Evolutionary conservation across 30 jellyfish, hydroid and myxozoan species (phyloP).

Genomic region (Clytia hemisphaerica): DNA sequence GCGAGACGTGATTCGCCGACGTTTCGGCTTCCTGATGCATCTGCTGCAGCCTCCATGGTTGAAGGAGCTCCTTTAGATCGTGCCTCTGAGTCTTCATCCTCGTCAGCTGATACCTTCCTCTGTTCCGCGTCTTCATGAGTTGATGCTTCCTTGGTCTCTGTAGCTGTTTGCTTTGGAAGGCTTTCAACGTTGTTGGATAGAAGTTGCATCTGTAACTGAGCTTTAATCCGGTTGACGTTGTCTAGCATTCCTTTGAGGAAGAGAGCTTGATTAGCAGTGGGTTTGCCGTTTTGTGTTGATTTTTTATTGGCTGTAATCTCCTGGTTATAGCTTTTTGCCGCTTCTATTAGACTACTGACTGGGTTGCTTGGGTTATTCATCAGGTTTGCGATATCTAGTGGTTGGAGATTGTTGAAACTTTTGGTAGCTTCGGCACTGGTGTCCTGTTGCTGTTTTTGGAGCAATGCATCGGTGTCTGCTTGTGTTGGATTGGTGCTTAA

Average conservation of each 20-base stretch:
- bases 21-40: slow-evolving; percentile 4
- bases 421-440: no score
- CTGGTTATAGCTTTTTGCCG: neutral
- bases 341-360: slow-evolving; percentile 19
- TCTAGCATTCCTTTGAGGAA: no score
- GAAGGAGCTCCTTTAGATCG: slow-evolving; percentile 37
- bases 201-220: no score
- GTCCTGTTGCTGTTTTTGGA: no score
- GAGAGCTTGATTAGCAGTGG: no score
- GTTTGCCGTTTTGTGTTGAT: neutral
- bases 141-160: slow-evolving; percentile 32
- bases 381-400: slow-evolving; percentile 27
- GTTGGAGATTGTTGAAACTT: no score
- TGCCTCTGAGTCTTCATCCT: slow-evolving; percentile 40
- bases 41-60: slow-evolving; percentile 22
- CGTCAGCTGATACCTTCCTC: slow-evolving; percentile 25
- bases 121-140: slow-evolving; percentile 41
- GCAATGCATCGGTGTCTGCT: no score
- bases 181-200: neutral
- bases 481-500: no score
- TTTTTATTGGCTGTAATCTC: neutral
- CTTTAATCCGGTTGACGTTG: no score
- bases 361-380: slow-evolving; percentile 26
- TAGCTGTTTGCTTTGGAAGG: slow-evolving; percentile 8
- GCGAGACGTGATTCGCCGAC: slow-evolving; percentile 35